A percentile compares a stretch with the other conserved stretches of the same genome.
Evolutionary conservation across 2,113 vertebrate species (phyloP).

Genomic region (Syngnathus scovelli): DNA sequence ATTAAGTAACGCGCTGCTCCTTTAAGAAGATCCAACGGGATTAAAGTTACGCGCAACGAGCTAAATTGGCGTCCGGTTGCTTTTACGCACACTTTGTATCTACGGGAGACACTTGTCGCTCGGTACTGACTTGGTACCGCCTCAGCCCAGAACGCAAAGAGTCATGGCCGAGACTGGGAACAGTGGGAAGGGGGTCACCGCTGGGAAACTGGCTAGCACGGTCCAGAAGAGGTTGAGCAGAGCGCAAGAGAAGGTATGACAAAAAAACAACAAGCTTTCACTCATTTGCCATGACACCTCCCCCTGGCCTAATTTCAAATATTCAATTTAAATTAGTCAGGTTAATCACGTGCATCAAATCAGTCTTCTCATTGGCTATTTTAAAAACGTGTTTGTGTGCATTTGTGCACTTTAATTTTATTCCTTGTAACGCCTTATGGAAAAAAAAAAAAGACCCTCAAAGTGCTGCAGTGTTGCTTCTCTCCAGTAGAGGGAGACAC

Average conservation of each 20-base stretch:
- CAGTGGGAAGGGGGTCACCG: slow-evolving; percentile 90
- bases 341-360: background rate
- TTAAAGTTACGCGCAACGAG: slow-evolving; percentile 49
- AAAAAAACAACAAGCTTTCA: background rate
- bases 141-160: slow-evolving; percentile 30
- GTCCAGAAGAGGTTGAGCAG: slow-evolving; percentile 92
- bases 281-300: background rate
- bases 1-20: slow-evolving; percentile 50
- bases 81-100: slow-evolving; percentile 37
- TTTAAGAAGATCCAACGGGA: slow-evolving; percentile 60
- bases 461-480: background rate
- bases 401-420: background rate
- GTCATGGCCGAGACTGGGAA: slow-evolving; percentile 92
- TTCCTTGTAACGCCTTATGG: background rate
- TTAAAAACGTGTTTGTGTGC: background rate
- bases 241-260: slow-evolving; percentile 91
- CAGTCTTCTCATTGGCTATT: background rate
- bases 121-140: slow-evolving; percentile 12
- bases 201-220: slow-evolving; percentile 90
- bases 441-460: background rate
- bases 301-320: no score
- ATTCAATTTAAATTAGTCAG: no score
- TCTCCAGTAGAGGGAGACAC: background rate
- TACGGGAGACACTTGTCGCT: background rate
- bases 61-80: slow-evolving; percentile 8